Base-by-base conservation (phyloP, 2,888 invertebrate species). In the Minunthozetes semirufus region DNA sequence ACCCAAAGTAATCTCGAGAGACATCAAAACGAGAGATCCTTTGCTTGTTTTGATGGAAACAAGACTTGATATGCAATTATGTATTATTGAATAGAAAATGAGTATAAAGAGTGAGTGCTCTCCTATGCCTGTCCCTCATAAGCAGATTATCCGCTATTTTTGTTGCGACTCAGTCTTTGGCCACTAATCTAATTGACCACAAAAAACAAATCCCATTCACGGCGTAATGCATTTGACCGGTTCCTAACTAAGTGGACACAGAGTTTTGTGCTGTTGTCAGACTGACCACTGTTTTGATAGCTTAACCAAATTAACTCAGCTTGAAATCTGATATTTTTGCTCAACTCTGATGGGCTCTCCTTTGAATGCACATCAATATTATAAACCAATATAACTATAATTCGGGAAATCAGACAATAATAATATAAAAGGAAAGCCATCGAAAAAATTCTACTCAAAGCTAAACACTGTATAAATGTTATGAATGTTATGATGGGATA, bases 191-290 rank as follows among this genome's bases (percentile, higher is more conserved):
- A 68, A 68, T 68, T 68, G 68, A 68, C 17, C 68, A 15, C n/a
- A 68, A 68, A 66, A 68, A 42, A 68, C 68, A 68, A 68, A 68
- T 68, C 68, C 68, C 68, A 46, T 68, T 22, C 68, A 68, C 25
- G 42, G 22, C 42, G 42, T 68, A 68, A 68, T 68, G 68, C 68
- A 46, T 68, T 68, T 68, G 9, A 68, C 17, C 19, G 19, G 46
- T 66, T 66, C 42, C 42, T n/a, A 38, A 38, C 15, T 17, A 17
- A 63, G 61, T 63, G 61, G 61, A 33, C 61, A 17, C 13, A 19
- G 22, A 38, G 33, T 22, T 17, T 3, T 59, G 22, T 42, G 9
- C 68, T 33, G 68, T 9, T 15, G 17, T 59, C 11, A 1, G 22
- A 68, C 19, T 68, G 68, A 68, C 68, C 68, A 68, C 46, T 68